These are phyloP conservation scores for Spodoptera litura DNA, from an alignment of 1,140 invertebrate species.

Conservation along the genomic window DNA sequence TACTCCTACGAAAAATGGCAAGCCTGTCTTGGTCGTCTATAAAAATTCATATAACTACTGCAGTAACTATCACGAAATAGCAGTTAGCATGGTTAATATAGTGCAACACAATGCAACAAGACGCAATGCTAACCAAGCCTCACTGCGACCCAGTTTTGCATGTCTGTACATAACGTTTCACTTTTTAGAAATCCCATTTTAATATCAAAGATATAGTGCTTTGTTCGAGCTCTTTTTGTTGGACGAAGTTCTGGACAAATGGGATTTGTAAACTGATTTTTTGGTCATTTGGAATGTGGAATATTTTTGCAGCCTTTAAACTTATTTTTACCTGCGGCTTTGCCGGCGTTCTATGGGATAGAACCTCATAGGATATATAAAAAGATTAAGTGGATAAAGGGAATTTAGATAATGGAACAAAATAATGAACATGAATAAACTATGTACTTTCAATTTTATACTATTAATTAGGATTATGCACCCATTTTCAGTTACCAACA, in stretches of 20 bases:
- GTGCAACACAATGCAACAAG: constrained; percentile 19
- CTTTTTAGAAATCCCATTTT: constrained; percentile 37
- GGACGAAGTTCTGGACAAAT: neutral
- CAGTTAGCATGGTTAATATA: constrained; percentile 18
- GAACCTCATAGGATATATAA: too few species aligned
- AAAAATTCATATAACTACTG: neutral
- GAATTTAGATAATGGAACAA: too few species aligned
- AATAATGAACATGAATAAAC: too few species aligned
- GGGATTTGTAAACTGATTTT: too few species aligned
- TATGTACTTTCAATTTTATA: too few species aligned
- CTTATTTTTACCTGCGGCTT: too few species aligned
- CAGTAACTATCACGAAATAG: neutral
- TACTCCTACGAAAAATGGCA: neutral
- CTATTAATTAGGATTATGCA: too few species aligned
- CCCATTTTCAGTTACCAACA: too few species aligned
- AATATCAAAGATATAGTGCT: constrained; percentile 12
- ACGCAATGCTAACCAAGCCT: constrained; percentile 4
- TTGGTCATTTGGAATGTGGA: too few species aligned
- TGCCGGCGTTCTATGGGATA: too few species aligned
- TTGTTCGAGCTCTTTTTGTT: neutral
- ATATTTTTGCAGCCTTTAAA: too few species aligned
- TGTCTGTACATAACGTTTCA: constrained; percentile 28
- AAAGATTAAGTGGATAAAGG: too few species aligned
- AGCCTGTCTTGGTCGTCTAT: neutral
- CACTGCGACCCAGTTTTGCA: constrained; percentile 33